These are phyloP conservation scores for Gortyna flavago DNA, from an alignment of 2,888 invertebrate genomes.

Conservation along the genomic window DNA sequence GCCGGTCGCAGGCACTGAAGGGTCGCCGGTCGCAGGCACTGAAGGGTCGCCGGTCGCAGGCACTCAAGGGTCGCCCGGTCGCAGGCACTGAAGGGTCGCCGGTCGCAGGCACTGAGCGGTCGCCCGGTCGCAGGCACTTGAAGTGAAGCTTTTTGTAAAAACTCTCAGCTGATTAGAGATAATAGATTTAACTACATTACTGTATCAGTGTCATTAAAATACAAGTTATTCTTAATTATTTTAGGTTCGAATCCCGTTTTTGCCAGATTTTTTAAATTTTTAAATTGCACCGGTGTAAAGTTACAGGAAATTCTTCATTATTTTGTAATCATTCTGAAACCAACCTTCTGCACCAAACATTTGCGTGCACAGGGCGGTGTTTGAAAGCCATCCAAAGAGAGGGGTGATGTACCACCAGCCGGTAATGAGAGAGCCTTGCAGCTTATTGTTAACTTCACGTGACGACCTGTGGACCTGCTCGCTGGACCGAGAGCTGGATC, in stretches of 20 bases:
- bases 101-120: too few species aligned
- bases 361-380: not conserved
- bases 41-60: too few species aligned
- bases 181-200: not conserved
- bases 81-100: too few species aligned
- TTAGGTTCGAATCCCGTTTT: not conserved
- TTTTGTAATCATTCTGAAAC: not conserved
- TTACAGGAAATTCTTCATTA: not conserved
- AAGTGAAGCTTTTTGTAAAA: too few species aligned
- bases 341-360: constrained; percentile 1
- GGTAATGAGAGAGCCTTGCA: not conserved
- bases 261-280: too few species aligned
- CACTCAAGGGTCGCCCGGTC: too few species aligned
- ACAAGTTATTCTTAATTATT: not conserved
- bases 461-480: not conserved
- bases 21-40: too few species aligned
- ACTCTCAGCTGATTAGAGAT: not conserved
- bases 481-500: not conserved
- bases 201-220: not conserved
- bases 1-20: too few species aligned
- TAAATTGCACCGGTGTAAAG: not conserved
- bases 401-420: not conserved
- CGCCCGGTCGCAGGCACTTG: too few species aligned
- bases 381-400: too few species aligned
- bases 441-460: constrained; percentile 33